Base-by-base conservation (phyloP, 1,140 invertebrate genomes). In the Pachypeltis micranthus region DNA sequence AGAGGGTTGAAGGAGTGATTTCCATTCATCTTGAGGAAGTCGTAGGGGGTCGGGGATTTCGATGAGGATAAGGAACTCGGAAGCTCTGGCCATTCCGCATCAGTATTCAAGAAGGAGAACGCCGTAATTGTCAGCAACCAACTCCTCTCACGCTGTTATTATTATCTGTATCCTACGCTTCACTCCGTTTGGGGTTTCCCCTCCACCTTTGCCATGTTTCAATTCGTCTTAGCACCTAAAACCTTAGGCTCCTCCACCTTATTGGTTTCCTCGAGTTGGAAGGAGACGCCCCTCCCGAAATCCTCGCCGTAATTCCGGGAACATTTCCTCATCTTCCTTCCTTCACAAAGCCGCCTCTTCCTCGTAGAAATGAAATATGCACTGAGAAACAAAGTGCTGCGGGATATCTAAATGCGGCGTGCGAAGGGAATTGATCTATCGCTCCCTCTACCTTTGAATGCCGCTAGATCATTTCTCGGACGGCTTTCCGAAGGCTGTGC, bases 81-180 rank as follows among this genome's bases (percentile, higher is more conserved):
- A 10, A 51, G 7, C 19, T n/a, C n/a, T n/a, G n/a, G n/a, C n/a
- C n/a, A n/a, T n/a, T 21, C 19, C 7, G 4, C 10, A 14, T 51
- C 47, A 14, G 47, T 51, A 51, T 51, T 51, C 47, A 51, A 51
- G 47, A 21, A 7, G 47, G 12, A 10, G 47, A 4, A 10, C 21
- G 4, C 47, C 47, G 47, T 51, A 51, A 51, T 51, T 51, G 47
- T 51, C 47, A 51, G 47, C 47, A 51, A 10, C 47, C 47, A 51
- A 51, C 47, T 21, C 47, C 47, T n/a, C n/a, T n/a, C n/a, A n/a
- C n/a, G n/a, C n/a, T 51, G 47, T 51, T 51, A 51, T 51, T 51
- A 51, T 51, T 51, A 51, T 51, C 47, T 21, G 47, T 51, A 51
- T 51, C 47, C 47, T 51, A 16, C 47, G 23, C 47, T 39, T 39